These are phyloP conservation scores for Lacerta bilineata DNA, from an alignment of 2,797 vertebrate species.

Conservation along the genomic window DNA sequence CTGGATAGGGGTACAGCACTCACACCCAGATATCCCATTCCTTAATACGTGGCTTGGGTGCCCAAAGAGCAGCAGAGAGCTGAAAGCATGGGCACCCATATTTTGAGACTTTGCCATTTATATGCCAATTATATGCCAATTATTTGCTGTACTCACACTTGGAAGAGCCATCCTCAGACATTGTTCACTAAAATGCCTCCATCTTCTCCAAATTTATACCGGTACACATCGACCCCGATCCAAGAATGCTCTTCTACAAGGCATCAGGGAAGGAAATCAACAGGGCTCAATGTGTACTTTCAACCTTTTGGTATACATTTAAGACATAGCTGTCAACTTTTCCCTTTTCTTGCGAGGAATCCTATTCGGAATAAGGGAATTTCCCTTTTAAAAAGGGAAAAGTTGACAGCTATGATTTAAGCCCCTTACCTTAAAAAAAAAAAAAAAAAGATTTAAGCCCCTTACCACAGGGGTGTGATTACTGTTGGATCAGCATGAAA, in stretches of 20 bases:
- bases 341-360: too few species aligned
- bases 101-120: background rate
- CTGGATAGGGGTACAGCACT: background rate
- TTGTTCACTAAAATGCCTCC: too few species aligned
- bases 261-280: too few species aligned
- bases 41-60: background rate
- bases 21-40: too few species aligned
- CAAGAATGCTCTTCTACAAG: background rate
- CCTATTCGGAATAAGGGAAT: too few species aligned
- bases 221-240: background rate
- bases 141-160: background rate
- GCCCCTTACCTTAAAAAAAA: too few species aligned
- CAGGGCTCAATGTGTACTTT: background rate
- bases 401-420: too few species aligned
- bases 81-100: background rate
- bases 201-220: background rate
- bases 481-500: background rate
- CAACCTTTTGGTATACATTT: background rate
- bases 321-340: too few species aligned
- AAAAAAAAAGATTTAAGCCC: too few species aligned
- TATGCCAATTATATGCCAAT: background rate
- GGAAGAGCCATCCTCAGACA: background rate
- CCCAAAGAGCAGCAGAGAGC: background rate
- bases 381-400: too few species aligned
- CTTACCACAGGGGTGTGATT: background rate